phyloP scores from a whole-genome alignment of 2,888 invertebrate species.

The Tachina fera region DNA sequence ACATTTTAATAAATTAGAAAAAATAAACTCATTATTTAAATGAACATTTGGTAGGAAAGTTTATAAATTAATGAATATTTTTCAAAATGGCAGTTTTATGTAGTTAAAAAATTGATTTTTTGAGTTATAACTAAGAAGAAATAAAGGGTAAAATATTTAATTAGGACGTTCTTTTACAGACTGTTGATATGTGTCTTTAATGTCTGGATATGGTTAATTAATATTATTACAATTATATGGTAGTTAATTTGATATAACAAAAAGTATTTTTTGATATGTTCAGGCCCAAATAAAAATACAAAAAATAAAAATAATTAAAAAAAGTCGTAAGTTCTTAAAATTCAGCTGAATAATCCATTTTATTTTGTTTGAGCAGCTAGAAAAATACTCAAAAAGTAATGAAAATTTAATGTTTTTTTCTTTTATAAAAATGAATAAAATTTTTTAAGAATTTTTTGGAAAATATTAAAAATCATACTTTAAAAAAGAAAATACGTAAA shows the following conservation, averaged over 20 bases:
- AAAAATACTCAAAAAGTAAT: no score
- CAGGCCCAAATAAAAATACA: no score
- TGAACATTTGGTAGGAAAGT: background rate
- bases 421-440: no score
- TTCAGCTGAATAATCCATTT: no score
- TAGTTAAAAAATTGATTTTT: background rate
- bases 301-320: no score
- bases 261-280: no score
- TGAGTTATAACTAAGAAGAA: background rate
- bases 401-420: no score
- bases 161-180: constrained; percentile 52
- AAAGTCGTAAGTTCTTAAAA: no score
- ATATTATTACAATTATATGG: background rate
- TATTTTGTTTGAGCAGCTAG: no score
- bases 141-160: background rate
- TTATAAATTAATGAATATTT: background rate
- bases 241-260: background rate
- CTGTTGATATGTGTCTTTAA: constrained; percentile 41
- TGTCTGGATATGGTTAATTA: background rate
- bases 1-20: constrained; percentile 11
- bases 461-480: no score
- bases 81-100: background rate
- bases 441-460: no score
- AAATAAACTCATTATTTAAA: constrained; percentile 8
- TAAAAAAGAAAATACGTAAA: no score